These are phyloP conservation scores for Lynx canadensis DNA, from an alignment of 2,113 vertebrate species.

Conservation along the genomic window DNA sequence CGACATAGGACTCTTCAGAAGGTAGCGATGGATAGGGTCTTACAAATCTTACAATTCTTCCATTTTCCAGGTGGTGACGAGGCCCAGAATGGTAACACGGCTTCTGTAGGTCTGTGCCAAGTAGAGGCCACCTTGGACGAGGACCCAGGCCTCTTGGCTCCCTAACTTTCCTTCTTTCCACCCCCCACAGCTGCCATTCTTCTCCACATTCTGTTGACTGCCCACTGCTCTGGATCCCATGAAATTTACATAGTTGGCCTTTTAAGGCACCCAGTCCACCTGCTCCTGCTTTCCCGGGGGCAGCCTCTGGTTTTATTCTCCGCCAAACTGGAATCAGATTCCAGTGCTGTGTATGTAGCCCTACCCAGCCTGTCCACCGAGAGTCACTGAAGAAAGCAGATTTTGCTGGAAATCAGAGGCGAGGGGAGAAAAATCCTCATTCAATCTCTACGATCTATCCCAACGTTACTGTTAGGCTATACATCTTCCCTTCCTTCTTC, in stretches of 20 bases:
- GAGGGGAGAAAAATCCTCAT: not conserved
- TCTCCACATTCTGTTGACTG: not conserved
- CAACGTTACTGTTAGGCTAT: not conserved
- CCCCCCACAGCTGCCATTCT: not conserved
- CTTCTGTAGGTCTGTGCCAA: not conserved
- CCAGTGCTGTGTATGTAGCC: not conserved
- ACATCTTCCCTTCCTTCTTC: not conserved
- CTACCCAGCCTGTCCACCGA: not conserved
- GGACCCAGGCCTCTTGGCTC: not conserved
- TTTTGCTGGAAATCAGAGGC: not conserved
- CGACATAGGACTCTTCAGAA: not conserved
- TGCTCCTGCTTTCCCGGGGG: not conserved
- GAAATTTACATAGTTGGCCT: not conserved
- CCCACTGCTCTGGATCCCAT: not conserved
- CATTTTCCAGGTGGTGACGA: not conserved
- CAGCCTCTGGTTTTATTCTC: not conserved
- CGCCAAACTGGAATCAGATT: not conserved
- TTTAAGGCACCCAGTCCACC: no score
- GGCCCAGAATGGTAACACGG: not conserved
- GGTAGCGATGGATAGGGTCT: not conserved
- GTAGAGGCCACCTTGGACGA: not conserved
- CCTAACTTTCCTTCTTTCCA: not conserved
- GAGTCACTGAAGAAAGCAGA: not conserved
- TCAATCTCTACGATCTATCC: not conserved
- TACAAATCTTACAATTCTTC: not conserved